A percentile compares a stretch with the other conserved stretches of the same genome.
phyloP scores from a whole-genome alignment of 1,140 invertebrate species.

The Melanaphis sacchari region DNA sequence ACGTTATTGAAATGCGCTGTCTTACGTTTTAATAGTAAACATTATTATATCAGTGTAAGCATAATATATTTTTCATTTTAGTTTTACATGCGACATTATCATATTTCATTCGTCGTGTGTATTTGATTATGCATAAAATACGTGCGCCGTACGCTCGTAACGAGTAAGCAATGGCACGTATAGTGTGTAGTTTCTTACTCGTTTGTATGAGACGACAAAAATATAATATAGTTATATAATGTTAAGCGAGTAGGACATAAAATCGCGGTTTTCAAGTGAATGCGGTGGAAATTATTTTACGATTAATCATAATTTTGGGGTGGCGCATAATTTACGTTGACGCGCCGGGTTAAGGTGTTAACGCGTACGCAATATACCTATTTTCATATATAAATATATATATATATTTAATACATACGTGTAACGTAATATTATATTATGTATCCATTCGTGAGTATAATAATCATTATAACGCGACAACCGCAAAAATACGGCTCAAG shows the following conservation, averaged over 20 bases:
- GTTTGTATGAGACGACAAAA: background rate
- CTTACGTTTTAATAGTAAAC: background rate
- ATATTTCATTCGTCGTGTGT: background rate
- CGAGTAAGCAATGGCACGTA: background rate
- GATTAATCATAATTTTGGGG: constrained; percentile 11
- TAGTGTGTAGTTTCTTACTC: background rate
- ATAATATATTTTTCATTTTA: background rate
- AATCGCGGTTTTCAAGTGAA: background rate
- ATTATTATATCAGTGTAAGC: background rate
- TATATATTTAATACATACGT: background rate
- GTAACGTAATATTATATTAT: too few species aligned
- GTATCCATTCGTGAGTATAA: background rate
- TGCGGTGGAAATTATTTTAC: constrained; percentile 36
- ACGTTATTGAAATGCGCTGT: background rate
- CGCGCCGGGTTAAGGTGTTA: background rate
- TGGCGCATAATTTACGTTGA: background rate
- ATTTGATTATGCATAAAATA: constrained; percentile 1
- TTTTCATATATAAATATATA: background rate
- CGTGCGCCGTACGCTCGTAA: background rate
- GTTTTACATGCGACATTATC: background rate
- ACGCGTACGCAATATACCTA: background rate
- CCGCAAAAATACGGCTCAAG: background rate
- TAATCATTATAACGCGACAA: background rate
- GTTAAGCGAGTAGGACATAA: background rate
- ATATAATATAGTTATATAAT: background rate